Conservation (phyloP, 1,140 invertebrate genomes). For the Melanaphis sacchari region DNA sequence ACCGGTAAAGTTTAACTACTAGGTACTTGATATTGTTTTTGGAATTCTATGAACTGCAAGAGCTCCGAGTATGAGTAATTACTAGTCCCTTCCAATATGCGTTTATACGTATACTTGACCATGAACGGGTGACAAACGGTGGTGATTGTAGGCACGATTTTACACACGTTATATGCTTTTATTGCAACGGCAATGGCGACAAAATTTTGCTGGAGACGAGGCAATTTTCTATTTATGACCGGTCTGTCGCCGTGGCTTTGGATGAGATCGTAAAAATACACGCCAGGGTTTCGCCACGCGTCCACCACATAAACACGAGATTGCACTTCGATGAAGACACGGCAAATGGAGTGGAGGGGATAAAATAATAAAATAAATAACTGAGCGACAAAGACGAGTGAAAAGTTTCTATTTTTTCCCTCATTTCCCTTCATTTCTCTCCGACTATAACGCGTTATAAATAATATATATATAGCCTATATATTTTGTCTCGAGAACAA, state of each 20-base stretch:
- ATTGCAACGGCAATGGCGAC: background rate
- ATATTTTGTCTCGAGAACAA: background rate
- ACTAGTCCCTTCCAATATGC: background rate
- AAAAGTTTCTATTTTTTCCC: constrained; percentile 4
- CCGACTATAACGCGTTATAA: background rate
- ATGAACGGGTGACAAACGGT: background rate
- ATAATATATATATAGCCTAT: background rate
- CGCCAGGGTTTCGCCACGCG: too few species aligned
- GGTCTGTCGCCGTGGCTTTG: background rate
- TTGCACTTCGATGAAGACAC: background rate
- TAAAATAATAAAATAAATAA: constrained; percentile 32
- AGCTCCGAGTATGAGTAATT: background rate
- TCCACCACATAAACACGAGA: background rate
- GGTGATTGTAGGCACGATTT: background rate
- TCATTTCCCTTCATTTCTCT: background rate
- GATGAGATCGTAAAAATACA: background rate
- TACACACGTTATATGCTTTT: background rate
- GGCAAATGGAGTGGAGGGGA: background rate
- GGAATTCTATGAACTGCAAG: background rate
- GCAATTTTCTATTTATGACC: constrained; percentile 37
- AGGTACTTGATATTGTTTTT: background rate
- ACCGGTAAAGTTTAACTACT: background rate
- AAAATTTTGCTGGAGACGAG: background rate
- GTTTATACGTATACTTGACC: background rate
- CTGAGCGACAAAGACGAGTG: background rate